Base-by-base conservation (phyloP, 2,888 invertebrate species). In the Sabatieria punctata region DNA sequence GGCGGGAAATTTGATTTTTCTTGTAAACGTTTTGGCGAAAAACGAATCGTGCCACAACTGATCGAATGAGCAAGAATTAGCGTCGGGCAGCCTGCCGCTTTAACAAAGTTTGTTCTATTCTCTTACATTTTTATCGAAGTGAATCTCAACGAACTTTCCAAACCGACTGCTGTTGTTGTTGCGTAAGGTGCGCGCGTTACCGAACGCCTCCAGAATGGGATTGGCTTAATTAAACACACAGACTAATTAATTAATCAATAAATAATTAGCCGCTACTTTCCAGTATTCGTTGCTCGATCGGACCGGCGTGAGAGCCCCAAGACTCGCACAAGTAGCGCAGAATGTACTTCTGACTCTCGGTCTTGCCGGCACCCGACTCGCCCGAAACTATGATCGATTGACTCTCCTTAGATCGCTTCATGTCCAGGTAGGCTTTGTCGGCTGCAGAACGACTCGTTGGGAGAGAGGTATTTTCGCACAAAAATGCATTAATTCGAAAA, bases 101-200 rank as follows among this genome's bases (percentile, higher is more conserved):
- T n/a, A n/a, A n/a, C n/a, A n/a, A n/a, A n/a, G n/a, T n/a, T n/a
- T n/a, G n/a, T n/a, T n/a, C n/a, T 13, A 1, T 24, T 6, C 15
- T 44, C 54, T 54, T 52, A 71, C 72, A 64, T 83, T 82, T 54
- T 76, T 77, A 65, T 81, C 83, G 70, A 95, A 95, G 70, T 95
- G 95, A 21, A 97, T 89, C 68, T 95, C 93, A 73, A 97, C 91
- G 71, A 97, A 95, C 71, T 95, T 95, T 52, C 95, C 95, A 72
- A 97, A 97, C 46, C 95, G 78, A 39, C 85, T 86, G 57, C 86
- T 86, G 75, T 97, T 95, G 72, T 97, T 95, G 71, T 97, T 95
- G 30, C 95, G 76, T 0, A 89, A 85, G 0, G 95, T 95, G 68
- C 95, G 97, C 18, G 62, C 62, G 41, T 63, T 63, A n/a, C 63